Base-by-base conservation (phyloP, 2,797 vertebrate species). In the Sebastes trivittatus region DNA sequence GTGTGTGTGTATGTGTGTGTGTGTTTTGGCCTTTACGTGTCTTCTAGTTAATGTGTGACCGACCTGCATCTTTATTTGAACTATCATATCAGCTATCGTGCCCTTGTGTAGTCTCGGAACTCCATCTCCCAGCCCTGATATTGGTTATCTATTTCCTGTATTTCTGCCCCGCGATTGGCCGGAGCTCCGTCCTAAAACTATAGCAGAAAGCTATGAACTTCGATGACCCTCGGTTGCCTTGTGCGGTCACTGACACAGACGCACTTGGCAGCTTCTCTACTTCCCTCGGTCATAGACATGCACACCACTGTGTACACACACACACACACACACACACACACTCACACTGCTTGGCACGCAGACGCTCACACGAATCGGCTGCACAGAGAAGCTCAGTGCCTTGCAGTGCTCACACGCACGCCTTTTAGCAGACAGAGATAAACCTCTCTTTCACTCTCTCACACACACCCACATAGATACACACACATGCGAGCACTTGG, bases 241-340 rank as follows among this genome's bases (percentile, higher is more conserved):
- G 87, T 94, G 92, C 66, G 82, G 93, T 93, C 93, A 94, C 83
- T 89, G 92, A 90, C 90, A 92, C 93, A 89, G 92, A 91, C 89
- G 84, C 85, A 75, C 84, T 93, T 92, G 91, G 90, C 94, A 92
- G 87, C 84, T 90, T 91, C 89, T 81, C 87, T 59, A 72, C 81
- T 78, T 86, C 83, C 86, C 84, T 89, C 78, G 7, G 88, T 81
- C 90, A 66, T 81, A 84, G 80, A 81, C 91, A 77, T 77, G 83
- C 90, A 81, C 86, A 77, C 81, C 70, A 61, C 73, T 66, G 86
- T 86, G 85, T 83, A 63, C 83, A 38, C 36, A 38, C 36, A 63
- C 83, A 75, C 64, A 7, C 60, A 75, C 64, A 27, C 27, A 27
- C 27, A 27, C 27, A 27, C 25, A 27, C 27, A 27, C 27, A 27